Conservation (phyloP, 2,888 invertebrate genomes). For the Eremobia ochroleuca region DNA sequence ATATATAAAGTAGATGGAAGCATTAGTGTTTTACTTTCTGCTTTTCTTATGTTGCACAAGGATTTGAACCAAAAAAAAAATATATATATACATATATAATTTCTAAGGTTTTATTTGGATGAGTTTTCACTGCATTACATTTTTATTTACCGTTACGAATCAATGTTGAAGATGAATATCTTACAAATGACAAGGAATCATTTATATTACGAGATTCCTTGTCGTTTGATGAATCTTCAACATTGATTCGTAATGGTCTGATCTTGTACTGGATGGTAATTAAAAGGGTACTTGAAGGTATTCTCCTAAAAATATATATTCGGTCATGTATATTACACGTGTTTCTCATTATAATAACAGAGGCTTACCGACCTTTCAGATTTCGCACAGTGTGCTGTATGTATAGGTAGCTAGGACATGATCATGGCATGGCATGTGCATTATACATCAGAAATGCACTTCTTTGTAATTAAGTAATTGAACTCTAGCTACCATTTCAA, state of each 20-base stretch:
- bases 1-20: too few relatives aligned
- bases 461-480: neutral
- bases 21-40: neutral
- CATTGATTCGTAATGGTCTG: neutral
- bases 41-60: neutral
- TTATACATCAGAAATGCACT: neutral
- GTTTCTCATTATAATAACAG: neutral
- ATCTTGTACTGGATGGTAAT: neutral
- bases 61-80: neutral
- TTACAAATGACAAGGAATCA: too few relatives aligned
- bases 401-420: neutral
- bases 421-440: neutral
- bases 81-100: too few relatives aligned
- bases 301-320: neutral
- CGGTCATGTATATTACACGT: neutral
- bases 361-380: neutral
- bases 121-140: too few relatives aligned
- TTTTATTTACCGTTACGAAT: too few relatives aligned
- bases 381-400: neutral
- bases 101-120: too few relatives aligned
- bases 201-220: too few relatives aligned
- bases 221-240: neutral
- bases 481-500: neutral
- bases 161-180: too few relatives aligned
- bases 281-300: neutral